Evolutionary conservation across 1,140 invertebrate species (phyloP), one percentile per base, ranked within the genome.

Genomic region (Ridgeia piscesae): DNA sequence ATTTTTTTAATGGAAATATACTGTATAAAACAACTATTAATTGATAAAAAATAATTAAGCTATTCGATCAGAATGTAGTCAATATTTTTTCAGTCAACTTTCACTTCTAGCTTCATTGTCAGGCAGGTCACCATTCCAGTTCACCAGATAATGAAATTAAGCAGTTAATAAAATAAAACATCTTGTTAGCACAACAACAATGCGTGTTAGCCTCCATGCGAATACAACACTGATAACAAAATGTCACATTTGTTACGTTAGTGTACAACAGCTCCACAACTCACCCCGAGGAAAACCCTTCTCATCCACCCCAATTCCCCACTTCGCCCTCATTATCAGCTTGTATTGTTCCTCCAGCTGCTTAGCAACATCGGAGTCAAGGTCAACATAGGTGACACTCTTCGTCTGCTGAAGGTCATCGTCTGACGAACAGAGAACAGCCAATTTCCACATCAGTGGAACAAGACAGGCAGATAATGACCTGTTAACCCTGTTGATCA

Each of bases 351-450:
- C 91, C 2, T 91, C 91, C n/a, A 91, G 6, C 1, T 91, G 91
- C n/a, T 91, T 91, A 35, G 91, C 91, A 91, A 48, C 34, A 91
- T 91, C 91, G n/a, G 91, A 91, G 48, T 91, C 91, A 35, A 91
- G 34, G 34, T 91, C 91, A 91, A 48, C 34, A n/a, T 58, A 35
- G 58, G 58, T 77, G 17, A 77, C 58, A 77, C 58, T 77, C 58
- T 27, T 77, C 17, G 89, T 34, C 11, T 90, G 89, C 89, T 90
- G 89, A 90, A 35, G 34, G 89, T 90, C 89, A 35, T 90, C 89
- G 6, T 42, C 89, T 90, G 89, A 21, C 2, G 14, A 31, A 42
- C 9, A 90, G 33, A 90, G 34, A 35, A 42, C 9, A n/a, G 4
- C 0, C 89, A 89, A 14, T 89, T 14, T 89, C 89, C 14, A 9